These are phyloP conservation scores for Hycleus cichorii DNA, from an alignment of 1,140 invertebrate species.

Conservation along the genomic window DNA sequence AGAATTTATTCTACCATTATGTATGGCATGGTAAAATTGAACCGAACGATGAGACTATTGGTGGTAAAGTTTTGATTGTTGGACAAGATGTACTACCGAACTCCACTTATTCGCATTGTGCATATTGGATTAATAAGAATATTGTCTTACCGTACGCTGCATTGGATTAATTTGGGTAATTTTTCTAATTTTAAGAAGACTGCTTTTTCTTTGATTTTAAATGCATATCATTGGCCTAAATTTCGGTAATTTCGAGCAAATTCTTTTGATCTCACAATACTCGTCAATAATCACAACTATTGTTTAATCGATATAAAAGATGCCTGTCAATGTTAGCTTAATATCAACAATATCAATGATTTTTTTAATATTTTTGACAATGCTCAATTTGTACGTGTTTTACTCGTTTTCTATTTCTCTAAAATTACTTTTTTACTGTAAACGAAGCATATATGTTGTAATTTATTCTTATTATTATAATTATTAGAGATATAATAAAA, in stretches of 20 bases:
- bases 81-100: slow-evolving; percentile 58
- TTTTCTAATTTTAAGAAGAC: background rate
- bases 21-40: slow-evolving; percentile 63
- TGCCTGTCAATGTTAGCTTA: background rate
- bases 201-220: background rate
- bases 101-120: slow-evolving; percentile 59
- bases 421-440: no score
- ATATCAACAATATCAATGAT: no score
- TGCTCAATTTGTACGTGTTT: no score
- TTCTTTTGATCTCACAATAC: background rate
- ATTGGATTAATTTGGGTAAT: slow-evolving; percentile 43
- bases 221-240: background rate
- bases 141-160: slow-evolving; percentile 64
- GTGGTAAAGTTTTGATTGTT: slow-evolving; percentile 53
- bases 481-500: no score
- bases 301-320: background rate
- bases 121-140: slow-evolving; percentile 65
- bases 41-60: slow-evolving; percentile 41
- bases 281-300: background rate
- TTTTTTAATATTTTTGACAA: no score
- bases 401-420: no score
- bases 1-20: slow-evolving; percentile 73
- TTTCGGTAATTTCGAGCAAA: background rate
- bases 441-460: slow-evolving; percentile 2
- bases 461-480: slow-evolving; percentile 4